phyloP scores from a whole-genome alignment of 1,140 invertebrate species.

The Trachymyrmex cornetzi region DNA sequence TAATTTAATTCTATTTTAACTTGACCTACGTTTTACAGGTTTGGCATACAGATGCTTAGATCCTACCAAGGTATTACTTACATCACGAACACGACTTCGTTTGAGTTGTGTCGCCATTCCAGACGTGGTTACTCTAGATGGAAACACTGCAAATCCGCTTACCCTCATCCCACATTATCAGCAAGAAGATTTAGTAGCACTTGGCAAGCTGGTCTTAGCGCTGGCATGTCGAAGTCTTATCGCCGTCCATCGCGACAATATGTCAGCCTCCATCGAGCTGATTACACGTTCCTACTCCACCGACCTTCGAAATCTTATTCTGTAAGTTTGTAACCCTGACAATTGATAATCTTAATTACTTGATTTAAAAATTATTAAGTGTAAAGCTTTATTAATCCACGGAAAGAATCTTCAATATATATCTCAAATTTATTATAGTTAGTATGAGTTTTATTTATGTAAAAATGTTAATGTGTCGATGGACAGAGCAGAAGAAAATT shows the following conservation, averaged over 20 bases:
- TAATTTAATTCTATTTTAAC: slow-evolving; percentile 28
- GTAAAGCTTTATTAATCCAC: neutral
- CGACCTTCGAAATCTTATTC: slow-evolving; percentile 97
- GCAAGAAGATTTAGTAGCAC: slow-evolving; percentile 96
- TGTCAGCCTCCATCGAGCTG: slow-evolving; percentile 95
- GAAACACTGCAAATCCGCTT: slow-evolving; percentile 89
- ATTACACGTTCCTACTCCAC: slow-evolving; percentile 95
- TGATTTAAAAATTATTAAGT: neutral
- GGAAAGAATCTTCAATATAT: neutral
- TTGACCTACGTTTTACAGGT: slow-evolving; percentile 80
- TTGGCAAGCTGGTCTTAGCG: slow-evolving; percentile 96
- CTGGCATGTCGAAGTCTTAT: slow-evolving; percentile 96
- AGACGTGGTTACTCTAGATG: slow-evolving; percentile 94
- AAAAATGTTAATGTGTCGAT: neutral
- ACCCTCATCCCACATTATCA: slow-evolving; percentile 93
- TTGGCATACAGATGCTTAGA: slow-evolving; percentile 93
- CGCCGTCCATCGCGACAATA: slow-evolving; percentile 94
- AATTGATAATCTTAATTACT: neutral
- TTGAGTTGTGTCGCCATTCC: slow-evolving; percentile 94
- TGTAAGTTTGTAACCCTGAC: slow-evolving; percentile 89
- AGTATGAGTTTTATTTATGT: neutral
- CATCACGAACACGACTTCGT: slow-evolving; percentile 90
- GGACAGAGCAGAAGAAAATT: neutral
- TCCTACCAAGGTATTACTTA: slow-evolving; percentile 96
- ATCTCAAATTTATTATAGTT: neutral